Conservation (phyloP, 2,888 invertebrate species). For the Acholoe squamosa region DNA sequence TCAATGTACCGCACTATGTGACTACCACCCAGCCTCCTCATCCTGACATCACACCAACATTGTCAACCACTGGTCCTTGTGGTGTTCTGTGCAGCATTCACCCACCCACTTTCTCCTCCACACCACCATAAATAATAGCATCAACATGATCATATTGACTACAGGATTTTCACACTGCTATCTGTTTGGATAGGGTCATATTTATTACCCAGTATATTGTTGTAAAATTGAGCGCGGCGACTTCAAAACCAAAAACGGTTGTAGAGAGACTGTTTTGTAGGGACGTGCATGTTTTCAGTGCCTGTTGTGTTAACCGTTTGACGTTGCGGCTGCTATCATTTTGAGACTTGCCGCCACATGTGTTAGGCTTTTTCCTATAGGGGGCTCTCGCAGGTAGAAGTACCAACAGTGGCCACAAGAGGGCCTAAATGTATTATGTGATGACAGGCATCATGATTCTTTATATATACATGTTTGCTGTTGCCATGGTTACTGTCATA, state of each 20-base stretch:
- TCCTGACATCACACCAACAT: neutral
- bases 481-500: slow-evolving; percentile 38
- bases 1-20: neutral
- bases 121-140: neutral
- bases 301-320: neutral
- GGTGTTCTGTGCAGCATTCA: neutral
- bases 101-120: neutral
- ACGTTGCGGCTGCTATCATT: neutral
- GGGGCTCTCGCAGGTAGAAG: neutral
- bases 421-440: neutral
- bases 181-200: neutral
- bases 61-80: neutral
- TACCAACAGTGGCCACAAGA: neutral
- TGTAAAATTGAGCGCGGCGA: neutral
- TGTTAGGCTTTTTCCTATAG: neutral
- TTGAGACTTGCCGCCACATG: neutral
- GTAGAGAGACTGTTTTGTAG: neutral
- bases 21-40: neutral
- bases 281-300: neutral
- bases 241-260: neutral
- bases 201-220: neutral
- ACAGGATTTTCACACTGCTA: neutral
- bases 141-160: neutral
- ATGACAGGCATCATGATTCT: neutral
- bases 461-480: slow-evolving; percentile 22